A percentile compares a stretch with the other conserved stretches of the same genome.
Conservation (phyloP, 2,797 vertebrate genomes). For the Clangula hyemalis region DNA sequence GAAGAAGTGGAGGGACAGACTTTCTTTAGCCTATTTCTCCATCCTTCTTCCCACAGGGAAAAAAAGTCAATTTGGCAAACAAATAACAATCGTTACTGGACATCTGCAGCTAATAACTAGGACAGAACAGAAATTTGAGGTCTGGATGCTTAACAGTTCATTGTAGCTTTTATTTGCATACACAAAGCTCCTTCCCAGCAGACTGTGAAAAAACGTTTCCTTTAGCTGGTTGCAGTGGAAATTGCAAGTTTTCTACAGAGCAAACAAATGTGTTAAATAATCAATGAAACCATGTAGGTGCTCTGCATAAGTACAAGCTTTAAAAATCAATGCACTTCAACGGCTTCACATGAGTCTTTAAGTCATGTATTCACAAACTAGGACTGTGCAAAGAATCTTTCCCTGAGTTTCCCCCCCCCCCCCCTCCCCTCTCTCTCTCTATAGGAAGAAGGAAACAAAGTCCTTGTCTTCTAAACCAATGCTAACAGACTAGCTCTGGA, state of each 20-base stretch:
- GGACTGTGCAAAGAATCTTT: neutral
- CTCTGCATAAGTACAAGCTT: neutral
- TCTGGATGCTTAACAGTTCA: neutral
- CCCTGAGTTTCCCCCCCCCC: neutral
- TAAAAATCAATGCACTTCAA: neutral
- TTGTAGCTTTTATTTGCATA: conserved; percentile 6
- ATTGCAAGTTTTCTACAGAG: neutral
- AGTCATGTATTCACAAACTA: neutral
- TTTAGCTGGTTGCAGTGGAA: neutral
- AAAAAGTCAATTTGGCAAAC: conserved; percentile 43
- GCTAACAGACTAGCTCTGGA: neutral
- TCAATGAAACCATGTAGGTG: neutral
- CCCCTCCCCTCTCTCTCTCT: neutral
- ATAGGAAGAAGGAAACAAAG: neutral
- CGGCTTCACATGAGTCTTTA: neutral
- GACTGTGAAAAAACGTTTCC: neutral
- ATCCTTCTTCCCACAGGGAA: neutral
- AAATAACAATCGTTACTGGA: conserved; percentile 13
- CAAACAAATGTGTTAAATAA: neutral
- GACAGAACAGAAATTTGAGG: conserved; percentile 6
- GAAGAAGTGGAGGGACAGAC: conserved; percentile 25
- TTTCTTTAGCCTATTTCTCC: conserved; percentile 19
- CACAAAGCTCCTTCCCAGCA: neutral
- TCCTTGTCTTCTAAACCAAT: neutral
- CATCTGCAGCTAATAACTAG: conserved; percentile 38